Evolutionary conservation across 2,113 vertebrate species (phyloP).

Genomic region (Myiopsitta monachus): DNA sequence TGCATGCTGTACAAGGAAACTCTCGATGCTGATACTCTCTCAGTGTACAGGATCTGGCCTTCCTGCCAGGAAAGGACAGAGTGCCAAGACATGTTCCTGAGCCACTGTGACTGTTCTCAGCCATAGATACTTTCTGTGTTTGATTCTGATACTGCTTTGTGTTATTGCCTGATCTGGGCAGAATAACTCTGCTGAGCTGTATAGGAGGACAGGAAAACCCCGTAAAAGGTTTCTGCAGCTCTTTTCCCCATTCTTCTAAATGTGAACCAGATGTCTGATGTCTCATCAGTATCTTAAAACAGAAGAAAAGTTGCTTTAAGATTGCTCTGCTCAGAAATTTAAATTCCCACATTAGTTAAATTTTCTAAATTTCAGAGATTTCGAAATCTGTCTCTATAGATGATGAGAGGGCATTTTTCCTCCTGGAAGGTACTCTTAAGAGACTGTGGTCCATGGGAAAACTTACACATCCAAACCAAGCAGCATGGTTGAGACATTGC

Average conservation of each 20-base stretch:
- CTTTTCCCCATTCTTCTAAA: not conserved
- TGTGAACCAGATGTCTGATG: not conserved
- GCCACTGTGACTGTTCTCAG: not conserved
- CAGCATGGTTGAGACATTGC: not conserved
- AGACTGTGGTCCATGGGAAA: not conserved
- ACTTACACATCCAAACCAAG: not conserved
- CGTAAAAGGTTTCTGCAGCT: not conserved
- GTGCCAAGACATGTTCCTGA: not conserved
- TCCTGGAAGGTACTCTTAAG: not conserved
- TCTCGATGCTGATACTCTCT: not conserved
- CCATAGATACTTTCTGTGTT: not conserved
- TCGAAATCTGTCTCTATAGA: not conserved
- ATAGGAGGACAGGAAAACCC: not conserved
- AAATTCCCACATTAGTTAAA: not conserved
- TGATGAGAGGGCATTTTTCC: not conserved
- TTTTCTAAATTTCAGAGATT: not conserved
- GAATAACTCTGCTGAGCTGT: not conserved
- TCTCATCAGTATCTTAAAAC: not conserved
- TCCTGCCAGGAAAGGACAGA: not conserved
- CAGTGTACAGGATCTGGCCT: not conserved
- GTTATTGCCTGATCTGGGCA: not conserved
- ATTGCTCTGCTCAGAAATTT: not conserved
- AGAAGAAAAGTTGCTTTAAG: not conserved
- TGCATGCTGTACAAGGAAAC: not conserved
- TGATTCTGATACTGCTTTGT: not conserved